Conservation (phyloP, 2,113 vertebrate genomes). For the Xiphophorus hellerii region DNA sequence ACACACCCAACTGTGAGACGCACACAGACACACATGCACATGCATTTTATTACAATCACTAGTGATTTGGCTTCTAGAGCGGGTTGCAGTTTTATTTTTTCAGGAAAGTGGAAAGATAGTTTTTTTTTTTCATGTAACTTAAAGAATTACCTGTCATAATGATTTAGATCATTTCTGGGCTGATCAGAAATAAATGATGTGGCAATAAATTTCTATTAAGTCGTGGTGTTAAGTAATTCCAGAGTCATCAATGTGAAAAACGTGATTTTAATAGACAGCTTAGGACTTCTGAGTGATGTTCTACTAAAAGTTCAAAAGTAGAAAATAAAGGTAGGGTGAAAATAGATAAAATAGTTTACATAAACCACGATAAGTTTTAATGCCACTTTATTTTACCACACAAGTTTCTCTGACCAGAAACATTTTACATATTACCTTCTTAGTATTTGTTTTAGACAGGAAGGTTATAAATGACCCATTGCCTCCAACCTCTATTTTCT, state of each 20-base stretch:
- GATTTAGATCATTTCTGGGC: not conserved
- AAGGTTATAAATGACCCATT: not conserved
- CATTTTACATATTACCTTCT: not conserved
- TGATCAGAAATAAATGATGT: not conserved
- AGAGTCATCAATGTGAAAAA: no score
- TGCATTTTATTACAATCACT: not conserved
- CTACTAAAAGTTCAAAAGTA: not conserved
- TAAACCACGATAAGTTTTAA: not conserved
- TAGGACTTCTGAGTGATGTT: not conserved
- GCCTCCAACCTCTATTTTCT: not conserved
- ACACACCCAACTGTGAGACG: constrained; percentile 73
- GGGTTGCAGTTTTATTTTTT: not conserved
- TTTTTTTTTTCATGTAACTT: not conserved
- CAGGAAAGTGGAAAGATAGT: not conserved
- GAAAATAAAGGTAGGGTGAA: not conserved
- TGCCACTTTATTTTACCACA: not conserved
- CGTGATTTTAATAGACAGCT: not conserved
- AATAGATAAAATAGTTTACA: not conserved
- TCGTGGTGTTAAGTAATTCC: not conserved
- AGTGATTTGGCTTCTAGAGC: not conserved
- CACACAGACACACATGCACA: constrained; percentile 30
- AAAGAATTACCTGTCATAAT: not conserved
- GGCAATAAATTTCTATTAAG: not conserved
- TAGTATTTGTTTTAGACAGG: not conserved
- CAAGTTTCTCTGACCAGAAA: not conserved